Percentiles rank a stretch among this genome's conserved stretches.
Conservation (phyloP, 2,888 invertebrate species). For the Muschampia plurimacula region DNA sequence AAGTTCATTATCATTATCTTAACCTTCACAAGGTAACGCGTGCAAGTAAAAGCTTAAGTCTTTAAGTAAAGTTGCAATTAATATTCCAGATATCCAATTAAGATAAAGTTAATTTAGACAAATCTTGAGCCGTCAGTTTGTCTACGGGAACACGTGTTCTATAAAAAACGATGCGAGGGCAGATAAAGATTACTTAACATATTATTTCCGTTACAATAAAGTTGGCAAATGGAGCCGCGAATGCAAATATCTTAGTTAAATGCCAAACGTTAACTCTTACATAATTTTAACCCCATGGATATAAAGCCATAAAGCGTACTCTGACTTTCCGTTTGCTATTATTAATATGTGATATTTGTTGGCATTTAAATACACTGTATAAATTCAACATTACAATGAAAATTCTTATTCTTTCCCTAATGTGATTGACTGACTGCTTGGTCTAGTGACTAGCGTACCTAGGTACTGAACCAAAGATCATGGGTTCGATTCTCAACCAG, state of each 20-base stretch:
- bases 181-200: not conserved
- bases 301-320: slow-evolving; percentile 25
- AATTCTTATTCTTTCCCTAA: slow-evolving; percentile 17
- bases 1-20: not conserved
- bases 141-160: not conserved
- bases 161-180: not conserved
- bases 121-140: not conserved
- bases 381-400: slow-evolving; percentile 18
- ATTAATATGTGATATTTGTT: slow-evolving; percentile 3
- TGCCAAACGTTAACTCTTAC: slow-evolving; percentile 17
- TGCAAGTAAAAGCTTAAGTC: not conserved
- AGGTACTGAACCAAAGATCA: too few relatives aligned
- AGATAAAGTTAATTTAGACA: not conserved
- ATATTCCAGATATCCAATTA: not conserved
- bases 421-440: too few relatives aligned
- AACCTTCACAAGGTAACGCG: not conserved
- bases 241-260: slow-evolving; percentile 31
- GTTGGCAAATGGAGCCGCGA: slow-evolving; percentile 26
- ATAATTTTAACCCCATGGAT: slow-evolving; percentile 19
- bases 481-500: too few relatives aligned
- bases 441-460: too few relatives aligned
- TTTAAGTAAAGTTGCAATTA: not conserved
- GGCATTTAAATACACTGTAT: slow-evolving; percentile 17
- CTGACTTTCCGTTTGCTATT: slow-evolving; percentile 25
- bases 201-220: slow-evolving; percentile 22